These are phyloP conservation scores for Dendroctonus ponderosae DNA, from an alignment of 1,140 invertebrate species.

Conservation along the genomic window DNA sequence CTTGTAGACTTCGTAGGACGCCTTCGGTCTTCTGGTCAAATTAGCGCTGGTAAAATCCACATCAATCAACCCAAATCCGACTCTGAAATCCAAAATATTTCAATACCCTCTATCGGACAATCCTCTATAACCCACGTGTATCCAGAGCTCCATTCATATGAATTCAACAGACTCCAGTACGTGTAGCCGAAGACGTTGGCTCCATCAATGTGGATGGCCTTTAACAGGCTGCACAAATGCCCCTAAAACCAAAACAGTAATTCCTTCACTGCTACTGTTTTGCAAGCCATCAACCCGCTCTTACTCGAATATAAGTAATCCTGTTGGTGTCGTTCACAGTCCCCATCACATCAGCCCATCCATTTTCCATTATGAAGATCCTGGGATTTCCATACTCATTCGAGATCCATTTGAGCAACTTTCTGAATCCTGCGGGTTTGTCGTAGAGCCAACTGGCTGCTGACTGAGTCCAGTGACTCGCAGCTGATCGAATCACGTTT, in stretches of 20 bases:
- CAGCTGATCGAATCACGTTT: neutral
- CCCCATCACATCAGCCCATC: conserved; percentile 51
- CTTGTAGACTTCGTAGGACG: conserved; percentile 25
- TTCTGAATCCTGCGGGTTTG: conserved; percentile 57
- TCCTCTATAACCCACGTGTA: conserved; percentile 27
- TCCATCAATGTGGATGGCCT: conserved; percentile 38
- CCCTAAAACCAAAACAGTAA: conserved; percentile 19
- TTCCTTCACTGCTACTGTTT: neutral
- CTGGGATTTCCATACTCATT: conserved; percentile 55
- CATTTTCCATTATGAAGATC: conserved; percentile 62
- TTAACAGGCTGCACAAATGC: conserved; percentile 23
- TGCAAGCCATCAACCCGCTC: conserved; percentile 12
- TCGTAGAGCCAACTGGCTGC: conserved; percentile 36
- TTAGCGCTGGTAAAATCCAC: conserved; percentile 32
- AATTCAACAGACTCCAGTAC: conserved; percentile 35
- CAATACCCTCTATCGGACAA: neutral
- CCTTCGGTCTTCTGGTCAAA: conserved; percentile 34
- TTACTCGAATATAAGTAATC: conserved; percentile 54
- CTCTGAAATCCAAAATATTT: conserved; percentile 12
- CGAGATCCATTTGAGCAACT: conserved; percentile 56
- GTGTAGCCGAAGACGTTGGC: conserved; percentile 32
- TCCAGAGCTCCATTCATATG: conserved; percentile 34
- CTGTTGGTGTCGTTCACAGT: conserved; percentile 53
- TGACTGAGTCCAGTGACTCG: conserved; percentile 2
- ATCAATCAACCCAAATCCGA: conserved; percentile 36